These are phyloP conservation scores for Drosophila paramelanica DNA, from an alignment of 2,888 invertebrate genomes.

Conservation along the genomic window DNA sequence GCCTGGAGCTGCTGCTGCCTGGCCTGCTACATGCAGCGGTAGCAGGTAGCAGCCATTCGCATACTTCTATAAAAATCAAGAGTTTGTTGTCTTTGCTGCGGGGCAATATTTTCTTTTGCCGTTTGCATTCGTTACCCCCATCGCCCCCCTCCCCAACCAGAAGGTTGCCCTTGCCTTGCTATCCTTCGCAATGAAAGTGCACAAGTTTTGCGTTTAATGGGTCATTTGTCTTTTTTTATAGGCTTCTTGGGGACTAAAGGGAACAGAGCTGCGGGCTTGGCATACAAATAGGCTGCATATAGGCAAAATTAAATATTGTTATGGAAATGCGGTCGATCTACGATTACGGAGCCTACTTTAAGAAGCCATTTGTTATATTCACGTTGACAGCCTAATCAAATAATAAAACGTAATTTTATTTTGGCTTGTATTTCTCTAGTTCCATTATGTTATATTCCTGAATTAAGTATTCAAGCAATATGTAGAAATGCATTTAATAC, in stretches of 20 bases:
- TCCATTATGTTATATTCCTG: not conserved
- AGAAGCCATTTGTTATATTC: not conserved
- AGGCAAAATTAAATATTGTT: slow-evolving; percentile 50
- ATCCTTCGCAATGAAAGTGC: slow-evolving; percentile 69
- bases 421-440: not conserved
- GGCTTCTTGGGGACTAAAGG: slow-evolving; percentile 24
- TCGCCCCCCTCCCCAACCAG: slow-evolving; percentile 4
- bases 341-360: not conserved
- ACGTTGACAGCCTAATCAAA: not conserved
- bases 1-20: slow-evolving; percentile 21
- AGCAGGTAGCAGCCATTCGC: slow-evolving; percentile 41
- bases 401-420: not conserved
- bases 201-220: slow-evolving; percentile 80
- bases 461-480: not conserved
- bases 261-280: slow-evolving; percentile 7
- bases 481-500: too few species aligned
- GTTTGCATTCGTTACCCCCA: slow-evolving; percentile 55
- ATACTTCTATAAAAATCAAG: slow-evolving; percentile 75
- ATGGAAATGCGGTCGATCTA: slow-evolving; percentile 24
- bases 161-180: not conserved
- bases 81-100: slow-evolving; percentile 80
- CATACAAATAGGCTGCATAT: slow-evolving; percentile 46
- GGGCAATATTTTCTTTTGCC: slow-evolving; percentile 73
- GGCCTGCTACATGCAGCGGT: slow-evolving; percentile 37
- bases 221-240: slow-evolving; percentile 80